These are phyloP conservation scores for Euplagia quadripunctaria DNA, from an alignment of 2,888 invertebrate species.

Conservation along the genomic window DNA sequence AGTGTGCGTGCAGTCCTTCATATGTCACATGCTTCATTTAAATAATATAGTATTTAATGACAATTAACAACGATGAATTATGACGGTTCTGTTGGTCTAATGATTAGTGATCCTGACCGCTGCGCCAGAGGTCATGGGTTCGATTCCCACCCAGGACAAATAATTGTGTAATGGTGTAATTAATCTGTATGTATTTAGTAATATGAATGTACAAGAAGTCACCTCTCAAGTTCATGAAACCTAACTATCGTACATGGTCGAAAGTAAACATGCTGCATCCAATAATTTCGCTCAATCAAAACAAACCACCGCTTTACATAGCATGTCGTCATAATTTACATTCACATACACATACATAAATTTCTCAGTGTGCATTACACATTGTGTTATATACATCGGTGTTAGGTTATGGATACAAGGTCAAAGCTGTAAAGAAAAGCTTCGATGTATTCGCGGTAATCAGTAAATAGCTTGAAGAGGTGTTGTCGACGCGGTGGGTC, in stretches of 20 bases:
- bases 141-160: too few relatives aligned
- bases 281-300: conserved; percentile 53
- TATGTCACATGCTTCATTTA: too few relatives aligned
- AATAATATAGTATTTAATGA: too few relatives aligned
- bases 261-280: conserved; percentile 13
- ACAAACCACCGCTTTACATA: conserved; percentile 43
- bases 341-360: too few relatives aligned
- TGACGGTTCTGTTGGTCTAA: too few relatives aligned
- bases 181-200: too few relatives aligned
- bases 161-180: too few relatives aligned
- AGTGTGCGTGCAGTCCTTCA: too few relatives aligned
- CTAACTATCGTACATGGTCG: not conserved
- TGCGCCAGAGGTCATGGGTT: too few relatives aligned
- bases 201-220: not conserved
- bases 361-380: conserved; percentile 25
- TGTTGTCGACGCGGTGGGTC: conserved; percentile 59
- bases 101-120: too few relatives aligned
- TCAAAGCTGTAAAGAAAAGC: conserved; percentile 22
- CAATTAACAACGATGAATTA: too few relatives aligned
- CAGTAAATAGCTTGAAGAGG: conserved; percentile 54
- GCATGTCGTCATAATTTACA: conserved; percentile 58
- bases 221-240: not conserved
- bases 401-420: conserved; percentile 5
- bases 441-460: conserved; percentile 48
- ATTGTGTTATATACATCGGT: conserved; percentile 34